phyloP scores from a whole-genome alignment of 1,140 invertebrate genomes.

The Hypothenemus hampei region DNA sequence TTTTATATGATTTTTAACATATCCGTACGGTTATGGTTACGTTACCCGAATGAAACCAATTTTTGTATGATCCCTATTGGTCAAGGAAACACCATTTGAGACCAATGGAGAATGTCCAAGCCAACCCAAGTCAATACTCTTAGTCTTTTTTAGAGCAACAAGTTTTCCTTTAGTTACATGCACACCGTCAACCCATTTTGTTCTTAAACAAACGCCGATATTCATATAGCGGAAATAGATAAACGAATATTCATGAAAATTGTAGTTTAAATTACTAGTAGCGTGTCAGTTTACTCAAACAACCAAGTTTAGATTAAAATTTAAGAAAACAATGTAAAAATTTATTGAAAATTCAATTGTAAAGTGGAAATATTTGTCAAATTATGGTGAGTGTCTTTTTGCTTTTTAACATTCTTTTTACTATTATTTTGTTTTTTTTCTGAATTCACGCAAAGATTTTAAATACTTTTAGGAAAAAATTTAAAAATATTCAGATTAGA shows the following conservation, averaged over 20 bases:
- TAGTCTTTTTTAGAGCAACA: conserved; percentile 34
- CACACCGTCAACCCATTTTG: neutral
- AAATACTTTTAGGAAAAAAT: too few species aligned
- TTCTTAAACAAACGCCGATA: neutral
- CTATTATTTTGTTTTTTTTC: too few species aligned
- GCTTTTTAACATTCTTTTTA: too few species aligned
- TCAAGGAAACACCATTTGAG: conserved; percentile 29
- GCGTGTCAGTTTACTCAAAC: neutral
- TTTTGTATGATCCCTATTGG: conserved; percentile 36
- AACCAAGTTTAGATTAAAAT: neutral
- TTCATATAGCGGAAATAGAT: neutral
- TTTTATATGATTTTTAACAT: too few species aligned
- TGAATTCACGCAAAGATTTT: too few species aligned
- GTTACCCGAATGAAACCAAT: too few species aligned
- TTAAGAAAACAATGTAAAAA: neutral
- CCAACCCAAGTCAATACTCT: conserved; percentile 35
- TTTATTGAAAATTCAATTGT: conserved; percentile 14
- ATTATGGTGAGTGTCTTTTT: too few species aligned
- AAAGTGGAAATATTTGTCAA: too few species aligned
- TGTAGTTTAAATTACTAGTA: neutral
- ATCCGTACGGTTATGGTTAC: too few species aligned
- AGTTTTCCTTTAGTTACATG: conserved; percentile 30
- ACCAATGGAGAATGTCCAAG: conserved; percentile 34
- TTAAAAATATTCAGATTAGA: too few species aligned
- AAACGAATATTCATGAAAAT: neutral